Evolutionary conservation across 2,888 invertebrate species (phyloP).

Genomic region (Leptodirus hochenwartii): DNA sequence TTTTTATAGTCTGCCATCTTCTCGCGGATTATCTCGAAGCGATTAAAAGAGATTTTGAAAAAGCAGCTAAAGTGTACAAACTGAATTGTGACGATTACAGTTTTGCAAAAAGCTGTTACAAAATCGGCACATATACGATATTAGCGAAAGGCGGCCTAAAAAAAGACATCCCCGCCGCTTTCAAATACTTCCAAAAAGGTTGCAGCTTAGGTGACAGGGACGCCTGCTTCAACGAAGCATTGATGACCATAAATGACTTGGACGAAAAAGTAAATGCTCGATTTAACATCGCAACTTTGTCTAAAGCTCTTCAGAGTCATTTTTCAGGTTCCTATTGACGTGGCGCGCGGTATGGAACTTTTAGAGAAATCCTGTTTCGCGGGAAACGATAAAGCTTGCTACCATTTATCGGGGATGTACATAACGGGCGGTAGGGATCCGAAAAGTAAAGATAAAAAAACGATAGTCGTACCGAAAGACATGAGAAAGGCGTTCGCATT

Average conservation of each 20-base stretch:
- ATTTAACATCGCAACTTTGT: too few relatives aligned
- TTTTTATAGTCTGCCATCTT: constrained; percentile 63
- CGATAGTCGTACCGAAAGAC: constrained; percentile 8
- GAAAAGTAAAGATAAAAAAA: constrained; percentile 19
- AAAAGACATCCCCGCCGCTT: constrained; percentile 35
- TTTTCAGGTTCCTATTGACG: background rate
- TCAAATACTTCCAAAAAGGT: constrained; percentile 58
- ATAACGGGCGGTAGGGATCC: constrained; percentile 48
- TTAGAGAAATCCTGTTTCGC: constrained; percentile 33
- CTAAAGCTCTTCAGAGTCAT: background rate
- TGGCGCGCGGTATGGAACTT: constrained; percentile 27
- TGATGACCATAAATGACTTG: constrained; percentile 43
- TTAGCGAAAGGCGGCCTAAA: constrained; percentile 43
- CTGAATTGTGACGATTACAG: constrained; percentile 76
- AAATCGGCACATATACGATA: constrained; percentile 58
- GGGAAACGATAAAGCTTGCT: constrained; percentile 54
- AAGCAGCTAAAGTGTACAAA: constrained; percentile 65
- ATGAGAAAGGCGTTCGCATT: constrained; percentile 61
- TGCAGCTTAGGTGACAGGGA: constrained; percentile 53
- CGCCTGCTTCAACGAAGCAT: constrained; percentile 60
- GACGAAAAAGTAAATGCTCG: constrained; percentile 29
- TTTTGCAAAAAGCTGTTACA: constrained; percentile 73
- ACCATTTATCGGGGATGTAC: constrained; percentile 63
- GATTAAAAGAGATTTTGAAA: constrained; percentile 62
- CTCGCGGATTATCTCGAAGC: constrained; percentile 83